phyloP scores from a whole-genome alignment of 2,888 invertebrate species.

The Drosophila fulvimacula region DNA sequence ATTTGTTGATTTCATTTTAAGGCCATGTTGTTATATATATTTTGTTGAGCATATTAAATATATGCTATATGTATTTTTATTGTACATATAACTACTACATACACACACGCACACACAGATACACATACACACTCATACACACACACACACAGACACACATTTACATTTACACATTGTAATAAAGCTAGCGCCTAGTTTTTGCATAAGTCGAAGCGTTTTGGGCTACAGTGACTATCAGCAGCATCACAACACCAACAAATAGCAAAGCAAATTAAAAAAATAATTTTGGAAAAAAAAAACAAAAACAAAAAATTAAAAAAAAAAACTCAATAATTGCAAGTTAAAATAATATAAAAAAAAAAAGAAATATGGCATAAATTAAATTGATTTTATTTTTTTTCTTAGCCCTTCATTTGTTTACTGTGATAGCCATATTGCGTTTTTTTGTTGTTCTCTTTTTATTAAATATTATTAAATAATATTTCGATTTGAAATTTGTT shows the following conservation, averaged over 20 bases:
- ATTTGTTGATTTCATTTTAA: slow-evolving; percentile 79
- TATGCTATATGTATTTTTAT: slow-evolving; percentile 31
- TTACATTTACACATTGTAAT: slow-evolving; percentile 47
- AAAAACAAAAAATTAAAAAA: slow-evolving; percentile 25
- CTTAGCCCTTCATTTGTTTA: slow-evolving; percentile 69
- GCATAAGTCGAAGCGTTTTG: slow-evolving; percentile 47
- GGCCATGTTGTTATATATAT: slow-evolving; percentile 69
- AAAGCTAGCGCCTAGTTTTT: slow-evolving; percentile 57
- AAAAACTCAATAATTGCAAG: slow-evolving; percentile 22
- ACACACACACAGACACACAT: slow-evolving; percentile 32
- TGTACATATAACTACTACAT: slow-evolving; percentile 42
- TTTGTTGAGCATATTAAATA: slow-evolving; percentile 57
- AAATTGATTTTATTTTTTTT: slow-evolving; percentile 45
- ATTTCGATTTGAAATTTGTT: slow-evolving; percentile 63
- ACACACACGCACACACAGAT: neutral
- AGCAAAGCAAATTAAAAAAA: slow-evolving; percentile 26
- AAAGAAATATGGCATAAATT: slow-evolving; percentile 70
- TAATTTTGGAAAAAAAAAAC: slow-evolving; percentile 12
- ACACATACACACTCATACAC: too few relatives aligned
- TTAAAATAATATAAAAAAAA: slow-evolving; percentile 38
- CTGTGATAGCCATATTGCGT: slow-evolving; percentile 82
- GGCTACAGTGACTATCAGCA: slow-evolving; percentile 59
- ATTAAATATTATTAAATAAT: slow-evolving; percentile 23
- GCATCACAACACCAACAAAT: slow-evolving; percentile 56
- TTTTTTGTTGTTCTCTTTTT: slow-evolving; percentile 17